These are phyloP conservation scores for Tipula unca DNA, from an alignment of 2,888 invertebrate species.

Conservation along the genomic window DNA sequence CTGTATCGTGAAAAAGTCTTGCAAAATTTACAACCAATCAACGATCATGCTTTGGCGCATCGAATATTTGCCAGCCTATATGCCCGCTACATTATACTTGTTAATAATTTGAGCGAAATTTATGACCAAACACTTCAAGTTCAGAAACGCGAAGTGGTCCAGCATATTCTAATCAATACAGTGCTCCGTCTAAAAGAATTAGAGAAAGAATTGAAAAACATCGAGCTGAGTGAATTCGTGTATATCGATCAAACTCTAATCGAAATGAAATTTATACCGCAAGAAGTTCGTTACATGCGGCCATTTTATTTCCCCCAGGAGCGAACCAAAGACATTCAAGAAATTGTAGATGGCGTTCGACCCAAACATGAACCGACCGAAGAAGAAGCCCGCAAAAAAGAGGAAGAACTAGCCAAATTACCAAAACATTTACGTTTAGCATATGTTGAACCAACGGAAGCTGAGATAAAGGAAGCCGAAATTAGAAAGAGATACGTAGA, in stretches of 20 bases:
- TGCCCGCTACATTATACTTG: constrained; percentile 34
- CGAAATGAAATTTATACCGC: constrained; percentile 54
- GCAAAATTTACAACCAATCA: constrained; percentile 29
- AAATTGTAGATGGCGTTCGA: constrained; percentile 28
- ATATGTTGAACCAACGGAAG: constrained; percentile 23
- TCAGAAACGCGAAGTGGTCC: constrained; percentile 35
- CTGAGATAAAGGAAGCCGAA: constrained; percentile 22
- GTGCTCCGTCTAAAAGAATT: constrained; percentile 45
- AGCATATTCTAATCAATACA: constrained; percentile 32
- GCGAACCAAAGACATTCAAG: constrained; percentile 34
- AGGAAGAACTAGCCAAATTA: not conserved
- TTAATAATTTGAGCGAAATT: constrained; percentile 35
- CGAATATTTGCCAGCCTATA: constrained; percentile 36
- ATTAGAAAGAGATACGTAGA: constrained; percentile 29
- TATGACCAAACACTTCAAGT: constrained; percentile 38
- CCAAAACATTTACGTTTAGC: constrained; percentile 21
- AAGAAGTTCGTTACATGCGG: constrained; percentile 48
- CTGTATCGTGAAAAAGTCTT: constrained; percentile 36
- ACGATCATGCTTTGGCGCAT: constrained; percentile 31
- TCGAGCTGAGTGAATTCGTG: constrained; percentile 50
- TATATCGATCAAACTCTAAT: constrained; percentile 59
- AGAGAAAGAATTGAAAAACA: constrained; percentile 45
- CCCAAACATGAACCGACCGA: constrained; percentile 3
- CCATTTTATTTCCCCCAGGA: constrained; percentile 47
- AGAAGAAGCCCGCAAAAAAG: constrained; percentile 24